Evolutionary conservation across 2,113 vertebrate species (phyloP).

Genomic region (Cephalopterus ornatus): DNA sequence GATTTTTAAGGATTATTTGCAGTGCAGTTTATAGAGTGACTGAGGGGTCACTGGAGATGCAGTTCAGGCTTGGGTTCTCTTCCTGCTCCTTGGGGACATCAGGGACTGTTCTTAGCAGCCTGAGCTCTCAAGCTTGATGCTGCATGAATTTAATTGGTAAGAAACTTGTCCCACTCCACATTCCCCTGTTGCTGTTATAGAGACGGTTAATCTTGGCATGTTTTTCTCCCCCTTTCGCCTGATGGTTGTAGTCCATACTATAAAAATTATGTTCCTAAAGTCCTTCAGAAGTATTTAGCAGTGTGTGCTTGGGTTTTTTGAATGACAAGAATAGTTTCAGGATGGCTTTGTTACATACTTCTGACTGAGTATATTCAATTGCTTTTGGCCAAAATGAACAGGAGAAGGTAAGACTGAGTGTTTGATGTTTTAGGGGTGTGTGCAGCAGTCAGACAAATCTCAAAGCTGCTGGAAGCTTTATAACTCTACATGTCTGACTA

Average conservation of each 20-base stretch:
- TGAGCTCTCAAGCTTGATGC: not conserved
- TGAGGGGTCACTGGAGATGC: not conserved
- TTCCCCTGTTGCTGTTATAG: not conserved
- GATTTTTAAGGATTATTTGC: not conserved
- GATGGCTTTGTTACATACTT: not conserved
- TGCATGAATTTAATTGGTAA: not conserved
- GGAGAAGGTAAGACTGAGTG: not conserved
- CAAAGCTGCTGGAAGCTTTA: not conserved
- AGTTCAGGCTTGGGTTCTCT: not conserved
- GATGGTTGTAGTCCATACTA: not conserved
- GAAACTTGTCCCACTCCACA: not conserved
- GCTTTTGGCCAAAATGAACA: not conserved
- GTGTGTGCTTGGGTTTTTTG: not conserved
- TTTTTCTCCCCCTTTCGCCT: not conserved
- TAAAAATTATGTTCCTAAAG: not conserved
- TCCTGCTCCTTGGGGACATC: not conserved
- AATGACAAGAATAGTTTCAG: not conserved
- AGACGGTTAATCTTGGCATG: not conserved
- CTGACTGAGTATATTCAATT: not conserved
- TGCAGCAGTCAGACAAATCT: not conserved
- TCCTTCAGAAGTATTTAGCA: not conserved
- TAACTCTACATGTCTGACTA: not conserved
- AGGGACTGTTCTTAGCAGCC: not conserved
- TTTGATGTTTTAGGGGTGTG: no score
- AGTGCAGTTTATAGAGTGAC: not conserved